Evolutionary conservation across 2,113 vertebrate genomes (phyloP).

Genomic region (Bucco capensis): DNA sequence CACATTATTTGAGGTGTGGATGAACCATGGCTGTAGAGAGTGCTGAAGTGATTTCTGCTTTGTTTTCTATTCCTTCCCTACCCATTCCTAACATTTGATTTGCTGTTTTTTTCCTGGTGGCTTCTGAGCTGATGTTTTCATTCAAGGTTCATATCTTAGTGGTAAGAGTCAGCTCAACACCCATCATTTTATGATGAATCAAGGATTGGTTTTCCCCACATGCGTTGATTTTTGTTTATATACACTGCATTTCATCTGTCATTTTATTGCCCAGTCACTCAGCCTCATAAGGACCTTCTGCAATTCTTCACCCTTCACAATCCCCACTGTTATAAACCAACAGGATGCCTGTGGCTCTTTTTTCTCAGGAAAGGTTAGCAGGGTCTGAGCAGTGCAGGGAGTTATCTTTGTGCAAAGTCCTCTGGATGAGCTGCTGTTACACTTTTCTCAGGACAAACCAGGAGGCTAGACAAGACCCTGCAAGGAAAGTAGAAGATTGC

Average conservation of each 20-base stretch:
- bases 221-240: slow-evolving; percentile 33
- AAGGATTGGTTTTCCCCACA: background rate
- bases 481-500: background rate
- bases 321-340: slow-evolving; percentile 33
- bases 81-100: background rate
- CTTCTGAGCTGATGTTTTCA: slow-evolving; percentile 24
- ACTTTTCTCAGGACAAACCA: background rate
- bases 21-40: background rate
- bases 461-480: background rate
- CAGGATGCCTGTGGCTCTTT: slow-evolving; percentile 12
- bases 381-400: background rate
- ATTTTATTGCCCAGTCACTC: slow-evolving; percentile 50
- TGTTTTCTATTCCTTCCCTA: background rate
- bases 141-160: slow-evolving; percentile 19
- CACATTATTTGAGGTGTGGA: background rate
- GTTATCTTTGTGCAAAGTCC: background rate
- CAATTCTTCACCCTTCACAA: slow-evolving; percentile 49
- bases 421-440: background rate
- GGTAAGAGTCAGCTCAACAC: background rate
- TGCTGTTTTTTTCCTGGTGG: background rate
- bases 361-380: background rate
- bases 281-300: slow-evolving; percentile 54
- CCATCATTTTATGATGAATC: background rate
- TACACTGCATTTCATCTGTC: slow-evolving; percentile 40
- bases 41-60: background rate